phyloP scores from a whole-genome alignment of 2,888 invertebrate species.

The Cacoxenus indagator region DNA sequence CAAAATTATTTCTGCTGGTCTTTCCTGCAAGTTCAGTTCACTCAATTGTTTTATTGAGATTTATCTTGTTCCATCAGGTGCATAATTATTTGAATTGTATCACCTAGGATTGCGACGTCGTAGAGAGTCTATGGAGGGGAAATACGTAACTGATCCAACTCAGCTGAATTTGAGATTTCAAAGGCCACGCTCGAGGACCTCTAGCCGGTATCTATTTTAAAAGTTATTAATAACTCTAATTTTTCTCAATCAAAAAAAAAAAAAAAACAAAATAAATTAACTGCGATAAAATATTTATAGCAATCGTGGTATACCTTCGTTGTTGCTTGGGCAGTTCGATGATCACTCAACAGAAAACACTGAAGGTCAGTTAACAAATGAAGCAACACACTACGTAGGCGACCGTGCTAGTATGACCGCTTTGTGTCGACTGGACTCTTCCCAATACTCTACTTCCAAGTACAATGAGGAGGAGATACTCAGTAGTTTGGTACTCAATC shows the following conservation, averaged over 20 bases:
- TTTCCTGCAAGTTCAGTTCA: no score
- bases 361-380: conserved; percentile 45
- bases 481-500: conserved; percentile 47
- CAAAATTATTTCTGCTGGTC: no score
- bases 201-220: conserved; percentile 61
- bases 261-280: not conserved
- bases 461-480: conserved; percentile 31
- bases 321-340: conserved; percentile 68
- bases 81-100: not conserved
- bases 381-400: conserved; percentile 26
- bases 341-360: conserved; percentile 63
- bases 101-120: conserved; percentile 76
- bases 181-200: conserved; percentile 74
- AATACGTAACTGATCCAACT: conserved; percentile 88
- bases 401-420: not conserved
- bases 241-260: no score
- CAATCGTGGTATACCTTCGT: conserved; percentile 72
- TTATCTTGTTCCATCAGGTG: no score
- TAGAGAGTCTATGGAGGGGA: conserved; percentile 80
- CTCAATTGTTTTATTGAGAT: no score
- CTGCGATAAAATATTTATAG: conserved; percentile 39
- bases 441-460: conserved; percentile 18
- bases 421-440: conserved; percentile 22
- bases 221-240: not conserved
- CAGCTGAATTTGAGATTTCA: conserved; percentile 86